phyloP scores from a whole-genome alignment of 92 coral and sea anemone species.

The Heliopora coerulea region DNA sequence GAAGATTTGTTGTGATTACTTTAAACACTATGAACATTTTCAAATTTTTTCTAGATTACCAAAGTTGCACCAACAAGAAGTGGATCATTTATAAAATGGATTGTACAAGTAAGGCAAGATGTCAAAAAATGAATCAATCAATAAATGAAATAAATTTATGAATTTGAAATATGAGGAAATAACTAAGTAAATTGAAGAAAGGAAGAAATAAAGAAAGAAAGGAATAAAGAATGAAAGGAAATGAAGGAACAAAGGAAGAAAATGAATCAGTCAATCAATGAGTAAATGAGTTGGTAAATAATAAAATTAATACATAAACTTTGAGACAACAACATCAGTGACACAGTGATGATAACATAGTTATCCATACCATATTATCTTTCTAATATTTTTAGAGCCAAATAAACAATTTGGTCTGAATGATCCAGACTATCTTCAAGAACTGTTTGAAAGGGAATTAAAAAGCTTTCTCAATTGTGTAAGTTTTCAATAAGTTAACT shows the following conservation, averaged over 20 bases:
- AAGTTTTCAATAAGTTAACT: too few relatives aligned
- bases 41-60: conserved; percentile 60
- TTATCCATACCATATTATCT: background rate
- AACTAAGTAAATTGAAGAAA: too few relatives aligned
- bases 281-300: background rate
- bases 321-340: too few relatives aligned
- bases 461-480: conserved; percentile 27
- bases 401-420: conserved; percentile 15
- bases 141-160: too few relatives aligned
- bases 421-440: conserved; percentile 29
- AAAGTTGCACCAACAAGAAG: conserved; percentile 64
- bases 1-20: too few relatives aligned
- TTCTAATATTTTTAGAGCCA: background rate
- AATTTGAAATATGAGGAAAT: too few relatives aligned
- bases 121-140: background rate
- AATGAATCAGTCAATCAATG: too few relatives aligned
- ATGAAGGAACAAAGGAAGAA: too few relatives aligned
- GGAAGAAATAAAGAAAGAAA: too few relatives aligned
- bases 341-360: too few relatives aligned
- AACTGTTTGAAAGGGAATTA: conserved; percentile 4
- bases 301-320: background rate
- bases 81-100: conserved; percentile 71
- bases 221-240: too few relatives aligned
- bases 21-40: too few relatives aligned
- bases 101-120: conserved; percentile 61